Base-by-base conservation (phyloP, 2,888 invertebrate species). In the Sinhomidia bicolor region DNA sequence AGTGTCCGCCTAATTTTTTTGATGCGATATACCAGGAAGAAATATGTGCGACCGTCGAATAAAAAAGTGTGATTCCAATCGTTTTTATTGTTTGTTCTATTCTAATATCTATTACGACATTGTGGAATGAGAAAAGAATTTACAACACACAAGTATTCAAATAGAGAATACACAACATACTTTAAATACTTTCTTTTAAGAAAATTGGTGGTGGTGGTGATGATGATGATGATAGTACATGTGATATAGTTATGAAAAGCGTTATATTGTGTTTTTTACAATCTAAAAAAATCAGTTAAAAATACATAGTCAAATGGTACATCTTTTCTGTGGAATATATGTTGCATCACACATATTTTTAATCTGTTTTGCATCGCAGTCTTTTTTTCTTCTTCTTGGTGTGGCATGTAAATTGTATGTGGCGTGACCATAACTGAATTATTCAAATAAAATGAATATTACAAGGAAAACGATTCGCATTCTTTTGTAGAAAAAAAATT, bases 371-470 rank as follows among this genome's bases (percentile, higher is more conserved):
- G 76, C 76, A 84, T 79, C 78, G 36, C 14, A 23, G 20, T 86
- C 60, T 60, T 65, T 71, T 62, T n/a, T n/a, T n/a, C n/a, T 20
- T 62, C 36, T 36, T 62, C n/a, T 80, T 80, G 80, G 80, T 80
- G 80, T 80, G 78, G 78, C 78, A 57, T 57, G 57, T 32, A 36
- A 32, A 57, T 79, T 29, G 54, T 88, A 44, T 44, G 82, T 82
- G 88, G 88, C 88, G 88, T 88, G 88, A 88, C 88, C 88, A 88
- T 84, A 88, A 84, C 88, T 88, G 88, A 88, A 80, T 88, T 88
- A 88, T 88, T 88, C 26, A 88, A 88, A 84, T 84, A 60, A 84
- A 83, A 83, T 68, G 83, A 78, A 79, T 76, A 79, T 62, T 62
- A 60, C 60, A 44, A 71, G 7, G 41, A 80, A 41, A 36, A n/a